Base-by-base conservation (phyloP, 37 sponge, comb jelly and placozoan genomes). In the Tethya wilhelma region DNA sequence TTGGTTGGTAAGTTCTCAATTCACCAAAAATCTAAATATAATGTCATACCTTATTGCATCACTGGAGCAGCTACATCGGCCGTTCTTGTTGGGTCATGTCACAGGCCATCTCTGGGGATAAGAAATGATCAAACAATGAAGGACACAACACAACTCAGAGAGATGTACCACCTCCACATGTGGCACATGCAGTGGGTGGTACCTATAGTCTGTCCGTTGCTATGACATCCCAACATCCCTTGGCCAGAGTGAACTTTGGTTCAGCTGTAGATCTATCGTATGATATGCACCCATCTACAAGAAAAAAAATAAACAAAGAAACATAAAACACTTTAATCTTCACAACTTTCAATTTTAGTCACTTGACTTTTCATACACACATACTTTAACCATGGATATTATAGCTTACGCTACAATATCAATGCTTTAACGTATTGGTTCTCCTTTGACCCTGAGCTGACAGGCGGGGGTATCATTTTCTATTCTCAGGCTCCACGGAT, bases 241-340 rank as follows among this genome's bases (percentile, higher is more conserved):
- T 97, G 17, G 81, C 69, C 8, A 97, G 79, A 8, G 95, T 90
- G 57, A 97, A 89, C 64, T 86, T 84, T 88, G 88, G 44, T 94
- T 91, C 29, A 97, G 72, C 25, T 85, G 86, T 5, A 97, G 74
- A 42, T 92, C 92, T 42, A 97, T 79, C 17, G 98, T 97, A 80
- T 97, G 98, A 55, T 97, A 97, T 39, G 95, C 98, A 32, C 98
- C 98, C 95, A 97, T 94, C 85, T 90, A 59, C 53, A 49, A 49
- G 53, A 49, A 49, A 49, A 49, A 9, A 49, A 14, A 49, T 9
- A 14, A 14, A 49, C 9, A 49, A 49, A 49, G 53, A 49, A 19
- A 19, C 53, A 49, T 19, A 49, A 49, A 49, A 9, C 53, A 49
- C 53, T 14, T 19, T 49, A 49, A 14, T 9, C 53, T 49, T 49